phyloP scores from a whole-genome alignment of 2,888 invertebrate species.

The Caenorhabditis sinica region DNA sequence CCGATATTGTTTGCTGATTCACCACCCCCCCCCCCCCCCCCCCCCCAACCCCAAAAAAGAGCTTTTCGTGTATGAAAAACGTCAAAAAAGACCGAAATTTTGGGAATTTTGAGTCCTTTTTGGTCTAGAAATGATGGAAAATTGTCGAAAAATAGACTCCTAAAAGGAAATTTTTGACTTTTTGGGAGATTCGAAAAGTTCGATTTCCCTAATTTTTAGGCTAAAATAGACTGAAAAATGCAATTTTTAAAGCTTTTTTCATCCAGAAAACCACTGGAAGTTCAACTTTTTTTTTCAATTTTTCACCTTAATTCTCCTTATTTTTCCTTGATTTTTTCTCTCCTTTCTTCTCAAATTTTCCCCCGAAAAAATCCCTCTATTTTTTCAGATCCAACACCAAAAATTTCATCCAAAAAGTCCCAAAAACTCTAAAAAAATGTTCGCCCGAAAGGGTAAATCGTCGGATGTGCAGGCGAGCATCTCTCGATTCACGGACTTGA shows the following conservation, averaged over 20 bases:
- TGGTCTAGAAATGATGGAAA: background rate
- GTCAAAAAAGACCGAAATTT: constrained; percentile 25
- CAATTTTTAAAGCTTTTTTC: background rate
- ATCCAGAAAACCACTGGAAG: too few species aligned
- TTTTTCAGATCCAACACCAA: too few species aligned
- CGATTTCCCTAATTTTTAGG: background rate
- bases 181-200: background rate
- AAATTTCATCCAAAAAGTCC: background rate
- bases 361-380: too few species aligned
- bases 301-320: background rate
- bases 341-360: background rate
- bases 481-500: constrained; percentile 78
- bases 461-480: constrained; percentile 78
- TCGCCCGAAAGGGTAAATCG: constrained; percentile 79
- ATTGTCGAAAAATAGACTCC: too few species aligned
- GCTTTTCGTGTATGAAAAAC: background rate
- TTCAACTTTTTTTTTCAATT: background rate
- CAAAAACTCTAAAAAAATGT: constrained; percentile 39
- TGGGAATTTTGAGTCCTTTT: too few species aligned
- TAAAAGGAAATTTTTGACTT: background rate
- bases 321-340: background rate
- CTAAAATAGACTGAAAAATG: background rate
- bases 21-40: too few species aligned
- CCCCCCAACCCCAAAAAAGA: too few species aligned
- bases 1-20: constrained; percentile 52